Percentiles rank a stretch among this genome's conserved stretches.
These are phyloP conservation scores for Flexamia atlantica DNA, from an alignment of 2,888 invertebrate species.

Conservation along the genomic window DNA sequence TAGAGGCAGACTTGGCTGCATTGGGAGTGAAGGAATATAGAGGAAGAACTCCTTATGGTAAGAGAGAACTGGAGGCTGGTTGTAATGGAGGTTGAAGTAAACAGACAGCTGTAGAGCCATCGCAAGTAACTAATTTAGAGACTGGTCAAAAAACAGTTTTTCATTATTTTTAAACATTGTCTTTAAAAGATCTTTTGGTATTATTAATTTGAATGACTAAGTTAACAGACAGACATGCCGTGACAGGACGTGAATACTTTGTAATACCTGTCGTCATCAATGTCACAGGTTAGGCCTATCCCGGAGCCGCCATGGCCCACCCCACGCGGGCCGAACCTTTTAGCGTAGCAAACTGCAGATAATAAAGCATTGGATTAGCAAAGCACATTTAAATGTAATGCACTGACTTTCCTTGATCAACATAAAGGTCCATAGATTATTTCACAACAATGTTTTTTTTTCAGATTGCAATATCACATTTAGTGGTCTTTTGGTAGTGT, in stretches of 20 bases:
- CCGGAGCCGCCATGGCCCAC: slow-evolving; percentile 84
- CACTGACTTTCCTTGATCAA: slow-evolving; percentile 32
- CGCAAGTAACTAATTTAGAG: no score
- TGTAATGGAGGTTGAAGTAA: no score
- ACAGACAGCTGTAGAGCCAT: no score
- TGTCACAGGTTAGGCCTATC: slow-evolving; percentile 88
- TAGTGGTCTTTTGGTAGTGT: no score
- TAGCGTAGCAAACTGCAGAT: slow-evolving; percentile 93
- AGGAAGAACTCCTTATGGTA: no score
- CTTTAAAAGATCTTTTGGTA: no score
- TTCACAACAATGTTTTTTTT: background rate
- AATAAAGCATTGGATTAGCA: slow-evolving; percentile 58
- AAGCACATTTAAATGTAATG: slow-evolving; percentile 29
- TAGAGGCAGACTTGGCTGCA: no score
- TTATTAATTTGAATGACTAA: background rate
- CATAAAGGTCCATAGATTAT: no score
- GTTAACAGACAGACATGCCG: background rate
- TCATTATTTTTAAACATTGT: no score
- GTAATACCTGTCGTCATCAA: slow-evolving; percentile 83
- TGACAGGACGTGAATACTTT: slow-evolving; percentile 23
- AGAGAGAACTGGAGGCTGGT: no score
- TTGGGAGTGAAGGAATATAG: no score
- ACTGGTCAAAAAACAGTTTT: no score
- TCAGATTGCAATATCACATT: background rate
- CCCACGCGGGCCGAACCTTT: slow-evolving; percentile 96